These are phyloP conservation scores for Cheirogaleus medius DNA, from an alignment of 2,113 vertebrate genomes.

Conservation along the genomic window DNA sequence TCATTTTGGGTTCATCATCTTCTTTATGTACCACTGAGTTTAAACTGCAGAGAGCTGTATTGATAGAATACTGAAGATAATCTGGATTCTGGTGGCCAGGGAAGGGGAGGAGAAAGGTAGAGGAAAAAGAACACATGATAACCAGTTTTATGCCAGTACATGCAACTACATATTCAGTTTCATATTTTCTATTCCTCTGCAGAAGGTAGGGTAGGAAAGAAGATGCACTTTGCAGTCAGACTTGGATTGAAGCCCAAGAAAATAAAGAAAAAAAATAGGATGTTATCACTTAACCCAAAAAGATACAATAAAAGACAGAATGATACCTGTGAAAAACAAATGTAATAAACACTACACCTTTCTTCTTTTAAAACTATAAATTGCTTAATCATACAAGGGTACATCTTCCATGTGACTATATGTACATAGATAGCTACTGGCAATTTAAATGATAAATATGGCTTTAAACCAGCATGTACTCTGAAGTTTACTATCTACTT, in stretches of 20 bases:
- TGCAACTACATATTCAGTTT: not conserved
- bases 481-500: constrained; percentile 34
- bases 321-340: not conserved
- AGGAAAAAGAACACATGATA: not conserved
- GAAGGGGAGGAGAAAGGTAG: constrained; percentile 56
- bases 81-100: constrained; percentile 87
- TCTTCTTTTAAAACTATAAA: constrained; percentile 28
- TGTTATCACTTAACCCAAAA: not conserved
- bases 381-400: constrained; percentile 30
- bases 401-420: not conserved
- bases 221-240: not conserved
- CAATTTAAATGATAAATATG: constrained; percentile 31
- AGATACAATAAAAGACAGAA: constrained; percentile 8
- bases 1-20: constrained; percentile 95
- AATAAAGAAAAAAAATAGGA: not conserved
- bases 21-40: constrained; percentile 89
- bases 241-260: not conserved
- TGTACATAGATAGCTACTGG: not conserved
- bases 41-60: constrained; percentile 87
- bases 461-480: not conserved
- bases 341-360: not conserved
- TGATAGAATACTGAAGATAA: constrained; percentile 88
- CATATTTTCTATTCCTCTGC: not conserved
- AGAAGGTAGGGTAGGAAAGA: not conserved
- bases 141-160: constrained; percentile 26